Base-by-base conservation (phyloP, 2,113 vertebrate genomes). In the Dasyprocta punctata region DNA sequence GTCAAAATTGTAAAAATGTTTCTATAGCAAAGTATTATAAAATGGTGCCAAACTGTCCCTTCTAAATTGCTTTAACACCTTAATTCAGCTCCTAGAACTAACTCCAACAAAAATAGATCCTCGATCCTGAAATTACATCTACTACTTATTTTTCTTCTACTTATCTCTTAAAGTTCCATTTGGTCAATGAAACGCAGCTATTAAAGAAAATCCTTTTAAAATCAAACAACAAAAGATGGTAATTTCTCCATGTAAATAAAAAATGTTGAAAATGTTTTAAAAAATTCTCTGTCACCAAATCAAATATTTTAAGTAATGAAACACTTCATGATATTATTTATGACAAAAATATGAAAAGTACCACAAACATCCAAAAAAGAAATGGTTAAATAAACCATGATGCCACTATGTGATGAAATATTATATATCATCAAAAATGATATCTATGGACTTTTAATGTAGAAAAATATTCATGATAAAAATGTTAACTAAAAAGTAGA, bases 271-370 rank as follows among this genome's bases (percentile, higher is more conserved):
- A 67, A 30, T 26, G 14, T 2, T 24, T 88, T 94, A 7, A 58
- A 73, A 89, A 86, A 44, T 7, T 38, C 20, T 94, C 41, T 94
- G 3, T 85, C 49, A 81, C 1, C 33, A 85, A 95, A 87, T 19
- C 78, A 94, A 92, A 44, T 73, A 85, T 90, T 95, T 94, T 95
- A 83, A 85, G 1, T 67, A 78, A 91, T 54, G 12, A 93, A 94
- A 69, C 20, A 75, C 41, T 89, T 69, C 73, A 22, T 78, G 54
- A 80, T 11, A 56, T 56, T 95, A 85, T 92, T 93, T 86, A 44
- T 86, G 61, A 84, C 1, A 81, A 89, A 96, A 90, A 90, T 85
- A 96, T 83, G 33, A n/a, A 86, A 95, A 94, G 2, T 28, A 44
- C 30, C 11, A 14, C 60, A 96, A 85, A 89, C 83, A 97, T 17